Evolutionary conservation across 2,888 invertebrate genomes (phyloP).

Genomic region (Drosophila anomalipes): DNA sequence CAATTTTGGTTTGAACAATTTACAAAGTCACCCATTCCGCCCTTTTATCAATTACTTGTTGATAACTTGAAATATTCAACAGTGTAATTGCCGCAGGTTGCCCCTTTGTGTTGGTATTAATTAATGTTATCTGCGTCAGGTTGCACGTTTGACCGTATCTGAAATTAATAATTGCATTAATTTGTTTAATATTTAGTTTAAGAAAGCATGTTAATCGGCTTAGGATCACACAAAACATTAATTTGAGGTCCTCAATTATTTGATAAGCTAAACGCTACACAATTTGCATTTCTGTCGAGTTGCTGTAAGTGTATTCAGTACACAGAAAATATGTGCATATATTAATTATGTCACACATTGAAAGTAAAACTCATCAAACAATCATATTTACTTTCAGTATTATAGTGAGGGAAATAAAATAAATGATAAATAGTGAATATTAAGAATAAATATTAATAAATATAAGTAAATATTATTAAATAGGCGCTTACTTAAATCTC

Average conservation of each 20-base stretch:
- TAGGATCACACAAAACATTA: neutral
- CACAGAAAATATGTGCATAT: neutral
- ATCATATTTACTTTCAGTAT: neutral
- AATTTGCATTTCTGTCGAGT: neutral
- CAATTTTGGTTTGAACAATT: conserved; percentile 27
- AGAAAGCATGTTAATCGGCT: neutral
- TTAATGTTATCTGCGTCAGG: conserved; percentile 12
- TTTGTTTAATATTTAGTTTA: neutral
- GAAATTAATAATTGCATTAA: neutral
- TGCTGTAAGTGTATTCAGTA: neutral
- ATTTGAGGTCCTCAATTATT: neutral
- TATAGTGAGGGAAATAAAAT: neutral
- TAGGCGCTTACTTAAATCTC: neutral
- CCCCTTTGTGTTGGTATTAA: neutral
- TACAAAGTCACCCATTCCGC: neutral
- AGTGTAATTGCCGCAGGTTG: neutral
- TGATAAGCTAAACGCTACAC: neutral
- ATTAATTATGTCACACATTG: neutral
- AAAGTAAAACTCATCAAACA: neutral
- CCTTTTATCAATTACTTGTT: conserved; percentile 7
- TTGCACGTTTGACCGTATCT: neutral
- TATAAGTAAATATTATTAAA: too few species aligned
- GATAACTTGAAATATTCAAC: neutral
- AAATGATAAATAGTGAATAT: neutral
- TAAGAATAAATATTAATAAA: neutral